A percentile compares a stretch with the other conserved stretches of the same genome.
phyloP scores from a whole-genome alignment of 2,888 invertebrate genomes.

The Anorthoa munda region DNA sequence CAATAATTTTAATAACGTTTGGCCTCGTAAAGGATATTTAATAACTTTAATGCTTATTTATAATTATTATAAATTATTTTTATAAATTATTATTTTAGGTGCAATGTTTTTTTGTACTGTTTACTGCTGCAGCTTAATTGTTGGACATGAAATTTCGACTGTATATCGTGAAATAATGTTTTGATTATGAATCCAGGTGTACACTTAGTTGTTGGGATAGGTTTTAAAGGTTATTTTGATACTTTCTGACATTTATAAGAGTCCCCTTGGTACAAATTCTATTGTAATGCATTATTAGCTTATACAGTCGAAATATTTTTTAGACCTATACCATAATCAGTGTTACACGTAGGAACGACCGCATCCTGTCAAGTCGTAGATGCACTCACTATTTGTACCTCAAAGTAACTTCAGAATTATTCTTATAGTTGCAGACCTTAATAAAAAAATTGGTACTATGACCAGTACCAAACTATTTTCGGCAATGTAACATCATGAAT shows the following conservation, averaged over 20 bases:
- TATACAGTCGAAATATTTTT: constrained; percentile 39
- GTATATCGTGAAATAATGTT: constrained; percentile 19
- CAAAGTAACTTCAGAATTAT: neutral
- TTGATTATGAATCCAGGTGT: neutral
- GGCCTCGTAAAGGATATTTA: constrained; percentile 66
- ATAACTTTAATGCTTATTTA: constrained; percentile 63
- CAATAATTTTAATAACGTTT: constrained; percentile 50
- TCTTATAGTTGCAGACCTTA: neutral
- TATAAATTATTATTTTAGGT: constrained; percentile 67
- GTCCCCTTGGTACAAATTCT: neutral
- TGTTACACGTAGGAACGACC: constrained; percentile 30
- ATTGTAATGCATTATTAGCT: neutral
- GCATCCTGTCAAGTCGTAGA: constrained; percentile 26
- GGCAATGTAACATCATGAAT: neutral
- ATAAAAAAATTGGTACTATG: neutral
- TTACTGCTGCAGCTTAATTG: constrained; percentile 53
- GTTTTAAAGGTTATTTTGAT: neutral
- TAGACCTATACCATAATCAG: constrained; percentile 28
- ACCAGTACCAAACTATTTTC: neutral
- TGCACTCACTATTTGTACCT: constrained; percentile 42
- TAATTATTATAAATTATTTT: constrained; percentile 66
- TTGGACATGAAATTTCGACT: constrained; percentile 32
- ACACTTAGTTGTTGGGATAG: neutral
- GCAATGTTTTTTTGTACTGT: constrained; percentile 64
- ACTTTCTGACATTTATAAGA: neutral